phyloP scores from a whole-genome alignment of 92 coral and sea anemone species.

The Porites divaricata region DNA sequence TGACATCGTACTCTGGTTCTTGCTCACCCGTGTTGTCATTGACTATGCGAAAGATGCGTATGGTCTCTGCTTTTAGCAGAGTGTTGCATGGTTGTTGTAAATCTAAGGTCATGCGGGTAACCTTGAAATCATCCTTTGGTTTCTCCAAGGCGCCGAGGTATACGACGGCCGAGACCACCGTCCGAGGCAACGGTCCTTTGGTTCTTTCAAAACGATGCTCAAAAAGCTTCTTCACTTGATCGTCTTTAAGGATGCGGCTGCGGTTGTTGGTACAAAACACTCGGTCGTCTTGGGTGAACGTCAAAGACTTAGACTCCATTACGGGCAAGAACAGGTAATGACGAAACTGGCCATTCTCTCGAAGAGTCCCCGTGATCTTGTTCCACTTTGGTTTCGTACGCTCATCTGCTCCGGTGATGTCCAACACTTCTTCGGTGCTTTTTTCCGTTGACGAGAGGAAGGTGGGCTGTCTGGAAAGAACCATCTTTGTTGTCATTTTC shows the following conservation, averaged over 20 bases:
- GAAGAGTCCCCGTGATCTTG: background rate
- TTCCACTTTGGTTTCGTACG: background rate
- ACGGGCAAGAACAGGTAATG: background rate
- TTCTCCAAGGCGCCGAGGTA: background rate
- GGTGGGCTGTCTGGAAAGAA: background rate
- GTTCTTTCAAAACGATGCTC: background rate
- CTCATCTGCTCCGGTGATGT: background rate
- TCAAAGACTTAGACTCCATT: background rate
- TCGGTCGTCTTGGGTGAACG: background rate
- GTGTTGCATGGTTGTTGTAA: background rate
- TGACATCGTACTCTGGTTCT: background rate
- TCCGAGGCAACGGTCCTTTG: background rate
- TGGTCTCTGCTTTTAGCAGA: background rate
- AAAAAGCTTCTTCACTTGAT: background rate
- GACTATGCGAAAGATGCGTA: background rate
- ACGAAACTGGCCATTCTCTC: background rate
- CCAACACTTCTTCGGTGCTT: background rate
- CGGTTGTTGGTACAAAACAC: background rate
- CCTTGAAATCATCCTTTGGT: too few species aligned
- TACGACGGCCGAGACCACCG: background rate
- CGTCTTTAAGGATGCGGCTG: background rate
- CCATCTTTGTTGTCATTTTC: conserved; percentile 1
- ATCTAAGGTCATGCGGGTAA: background rate
- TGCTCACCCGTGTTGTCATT: too few species aligned
- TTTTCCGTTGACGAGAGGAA: background rate